Conservation (phyloP, 2,113 vertebrate genomes). For the Pantherophis guttatus region DNA sequence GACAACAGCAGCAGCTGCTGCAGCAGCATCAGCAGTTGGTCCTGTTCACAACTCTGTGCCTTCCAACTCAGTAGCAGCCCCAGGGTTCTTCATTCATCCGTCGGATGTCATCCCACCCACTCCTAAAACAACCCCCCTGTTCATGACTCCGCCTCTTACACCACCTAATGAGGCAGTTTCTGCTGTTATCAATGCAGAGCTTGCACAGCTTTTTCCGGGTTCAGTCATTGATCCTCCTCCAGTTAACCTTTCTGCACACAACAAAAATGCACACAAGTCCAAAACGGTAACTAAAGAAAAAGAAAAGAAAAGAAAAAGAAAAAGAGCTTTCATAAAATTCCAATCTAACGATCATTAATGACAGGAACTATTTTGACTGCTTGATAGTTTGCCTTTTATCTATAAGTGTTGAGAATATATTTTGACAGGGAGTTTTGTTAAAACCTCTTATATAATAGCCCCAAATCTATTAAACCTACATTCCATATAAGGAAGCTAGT, state of each 20-base stretch:
- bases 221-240: conserved; percentile 91
- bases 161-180: conserved; percentile 96
- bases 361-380: conserved; percentile 20
- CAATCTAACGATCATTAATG: conserved; percentile 15
- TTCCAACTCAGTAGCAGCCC: conserved; percentile 88
- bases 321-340: conserved; percentile 28
- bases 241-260: conserved; percentile 89
- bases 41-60: conserved; percentile 94
- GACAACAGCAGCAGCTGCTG: conserved; percentile 87
- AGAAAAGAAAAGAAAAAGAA: background rate
- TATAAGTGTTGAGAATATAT: conserved; percentile 11
- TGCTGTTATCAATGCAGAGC: conserved; percentile 91
- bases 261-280: conserved; percentile 88
- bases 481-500: background rate
- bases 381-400: conserved; percentile 21
- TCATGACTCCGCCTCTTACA: conserved; percentile 98
- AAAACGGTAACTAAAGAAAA: conserved; percentile 80
- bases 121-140: conserved; percentile 96
- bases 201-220: conserved; percentile 95
- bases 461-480: background rate
- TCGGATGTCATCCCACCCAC: conserved; percentile 98
- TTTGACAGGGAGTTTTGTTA: background rate
- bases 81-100: conserved; percentile 97
- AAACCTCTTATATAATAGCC: background rate
- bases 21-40: conserved; percentile 81